These are phyloP conservation scores for Cactoblastis cactorum DNA, from an alignment of 2,888 invertebrate genomes.

Conservation along the genomic window DNA sequence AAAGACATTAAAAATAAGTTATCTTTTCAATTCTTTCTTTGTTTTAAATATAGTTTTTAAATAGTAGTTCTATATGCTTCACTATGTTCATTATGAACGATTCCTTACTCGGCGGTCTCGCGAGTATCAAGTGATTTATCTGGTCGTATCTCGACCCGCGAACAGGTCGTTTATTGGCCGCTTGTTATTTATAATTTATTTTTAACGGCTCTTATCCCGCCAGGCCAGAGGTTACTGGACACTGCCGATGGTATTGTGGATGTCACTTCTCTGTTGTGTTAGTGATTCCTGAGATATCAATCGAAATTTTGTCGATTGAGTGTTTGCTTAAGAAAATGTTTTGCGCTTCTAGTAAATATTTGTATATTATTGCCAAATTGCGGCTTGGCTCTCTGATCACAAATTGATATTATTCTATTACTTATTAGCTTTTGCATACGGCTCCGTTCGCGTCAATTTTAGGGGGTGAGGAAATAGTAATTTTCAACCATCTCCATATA, in stretches of 20 bases:
- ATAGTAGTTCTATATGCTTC: neutral
- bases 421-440: too few relatives aligned
- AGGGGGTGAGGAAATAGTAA: too few relatives aligned
- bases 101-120: constrained; percentile 22
- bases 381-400: too few relatives aligned
- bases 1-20: too few relatives aligned
- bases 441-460: too few relatives aligned
- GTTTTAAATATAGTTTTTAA: neutral
- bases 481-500: too few relatives aligned
- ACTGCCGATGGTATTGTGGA: neutral
- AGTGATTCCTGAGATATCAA: neutral
- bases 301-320: too few relatives aligned
- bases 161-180: constrained; percentile 74
- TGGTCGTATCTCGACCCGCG: constrained; percentile 72
- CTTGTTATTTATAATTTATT: constrained; percentile 79
- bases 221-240: constrained; percentile 3
- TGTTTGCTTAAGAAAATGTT: too few relatives aligned
- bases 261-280: neutral
- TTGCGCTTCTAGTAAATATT: too few relatives aligned
- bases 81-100: neutral
- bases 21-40: too few relatives aligned
- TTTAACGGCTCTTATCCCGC: constrained; percentile 70
- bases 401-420: too few relatives aligned
- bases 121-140: constrained; percentile 72
- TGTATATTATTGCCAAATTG: too few relatives aligned